Evolutionary conservation across 2,888 invertebrate genomes (phyloP).

Genomic region (Drosophila kanekoi): DNA sequence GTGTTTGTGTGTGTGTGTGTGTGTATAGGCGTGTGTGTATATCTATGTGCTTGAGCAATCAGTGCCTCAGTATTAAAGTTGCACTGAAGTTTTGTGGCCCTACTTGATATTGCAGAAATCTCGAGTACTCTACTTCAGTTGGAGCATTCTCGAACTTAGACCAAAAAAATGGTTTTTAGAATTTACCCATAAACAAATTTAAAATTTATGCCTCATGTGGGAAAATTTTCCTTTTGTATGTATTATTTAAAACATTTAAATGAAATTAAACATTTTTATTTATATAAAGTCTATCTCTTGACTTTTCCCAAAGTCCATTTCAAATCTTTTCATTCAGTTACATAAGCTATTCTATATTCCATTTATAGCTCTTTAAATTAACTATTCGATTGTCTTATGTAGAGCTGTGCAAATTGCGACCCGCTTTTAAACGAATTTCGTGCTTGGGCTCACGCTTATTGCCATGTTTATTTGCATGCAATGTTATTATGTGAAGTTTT

Average conservation of each 20-base stretch:
- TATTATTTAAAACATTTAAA: no score
- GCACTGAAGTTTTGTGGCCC: conserved; percentile 69
- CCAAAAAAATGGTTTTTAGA: not conserved
- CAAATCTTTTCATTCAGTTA: no score
- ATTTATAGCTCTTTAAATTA: not conserved
- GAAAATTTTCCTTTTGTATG: not conserved
- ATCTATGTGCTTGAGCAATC: conserved; percentile 62
- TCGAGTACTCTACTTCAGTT: conserved; percentile 34
- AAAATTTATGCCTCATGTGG: not conserved
- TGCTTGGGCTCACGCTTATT: conserved; percentile 38
- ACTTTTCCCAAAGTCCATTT: no score
- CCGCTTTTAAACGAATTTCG: conserved; percentile 61
- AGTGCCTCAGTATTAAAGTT: conserved; percentile 68
- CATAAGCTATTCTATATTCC: not conserved
- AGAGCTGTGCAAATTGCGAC: conserved; percentile 34
- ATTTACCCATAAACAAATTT: not conserved
- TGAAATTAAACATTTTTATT: no score
- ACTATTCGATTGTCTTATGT: conserved; percentile 22
- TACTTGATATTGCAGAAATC: conserved; percentile 38
- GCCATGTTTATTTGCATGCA: conserved; percentile 74
- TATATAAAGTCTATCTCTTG: no score
- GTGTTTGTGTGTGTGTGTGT: conserved; percentile 16
- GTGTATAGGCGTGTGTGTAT: conserved; percentile 31
- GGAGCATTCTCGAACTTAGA: conserved; percentile 3
- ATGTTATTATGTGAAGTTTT: conserved; percentile 58